Conservation (phyloP, 1,140 invertebrate species). For the Aphidius ervi region DNA sequence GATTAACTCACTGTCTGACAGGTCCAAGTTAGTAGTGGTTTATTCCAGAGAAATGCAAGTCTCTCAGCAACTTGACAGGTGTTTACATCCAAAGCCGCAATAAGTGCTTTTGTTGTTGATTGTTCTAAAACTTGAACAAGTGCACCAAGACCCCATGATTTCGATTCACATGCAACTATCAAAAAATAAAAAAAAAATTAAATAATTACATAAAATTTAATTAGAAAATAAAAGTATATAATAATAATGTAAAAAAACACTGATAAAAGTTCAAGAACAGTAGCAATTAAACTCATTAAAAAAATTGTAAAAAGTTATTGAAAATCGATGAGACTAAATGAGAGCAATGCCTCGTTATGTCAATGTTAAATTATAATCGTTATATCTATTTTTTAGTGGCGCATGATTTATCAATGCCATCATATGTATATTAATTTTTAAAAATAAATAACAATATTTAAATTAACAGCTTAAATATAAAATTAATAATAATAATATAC, state of each 20-base stretch:
- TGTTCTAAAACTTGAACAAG: conserved; percentile 46
- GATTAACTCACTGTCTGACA: conserved; percentile 46
- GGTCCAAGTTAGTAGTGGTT: conserved; percentile 52
- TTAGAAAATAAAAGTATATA: neutral
- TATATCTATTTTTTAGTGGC: too few species aligned
- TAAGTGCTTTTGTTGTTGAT: conserved; percentile 46
- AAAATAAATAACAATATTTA: conserved; percentile 2
- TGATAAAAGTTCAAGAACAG: neutral
- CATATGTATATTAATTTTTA: neutral
- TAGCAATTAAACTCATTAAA: neutral
- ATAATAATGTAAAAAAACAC: neutral
- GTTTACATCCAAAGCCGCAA: conserved; percentile 49
- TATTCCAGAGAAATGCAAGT: conserved; percentile 51
- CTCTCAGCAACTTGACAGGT: conserved; percentile 50
- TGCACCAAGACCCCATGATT: conserved; percentile 48
- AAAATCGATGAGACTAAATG: too few species aligned
- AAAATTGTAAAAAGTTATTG: neutral
- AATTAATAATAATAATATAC: conserved; percentile 24
- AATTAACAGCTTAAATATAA: too few species aligned
- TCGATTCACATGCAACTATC: conserved; percentile 46
- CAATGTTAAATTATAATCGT: too few species aligned
- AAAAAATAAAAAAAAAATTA: neutral
- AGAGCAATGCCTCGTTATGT: too few species aligned
- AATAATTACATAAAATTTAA: neutral
- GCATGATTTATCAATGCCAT: too few species aligned